Conservation (phyloP, 2,888 invertebrate species). For the Lucinisca nassula region DNA sequence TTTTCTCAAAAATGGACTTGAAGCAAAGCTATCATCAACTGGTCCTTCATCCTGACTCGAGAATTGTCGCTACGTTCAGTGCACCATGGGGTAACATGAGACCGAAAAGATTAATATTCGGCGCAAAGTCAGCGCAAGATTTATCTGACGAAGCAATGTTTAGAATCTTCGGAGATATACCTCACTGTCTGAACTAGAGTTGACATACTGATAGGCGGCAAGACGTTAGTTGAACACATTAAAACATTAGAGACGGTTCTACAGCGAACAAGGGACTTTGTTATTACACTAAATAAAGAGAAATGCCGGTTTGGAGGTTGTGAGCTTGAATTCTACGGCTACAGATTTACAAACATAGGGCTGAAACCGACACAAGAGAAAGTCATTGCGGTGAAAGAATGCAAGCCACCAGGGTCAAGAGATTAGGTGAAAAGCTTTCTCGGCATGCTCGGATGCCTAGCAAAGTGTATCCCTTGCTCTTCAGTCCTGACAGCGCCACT, state of each 20-base stretch:
- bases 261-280: neutral
- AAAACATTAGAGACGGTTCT: neutral
- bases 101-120: too few relatives aligned
- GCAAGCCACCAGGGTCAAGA: constrained; percentile 30
- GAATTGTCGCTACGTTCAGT: too few relatives aligned
- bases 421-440: constrained; percentile 24
- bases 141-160: constrained; percentile 19
- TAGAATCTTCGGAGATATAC: too few relatives aligned
- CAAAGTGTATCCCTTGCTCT: constrained; percentile 27
- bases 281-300: neutral
- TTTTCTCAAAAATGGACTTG: neutral
- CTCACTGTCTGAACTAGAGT: neutral
- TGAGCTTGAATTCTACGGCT: too few relatives aligned
- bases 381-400: constrained; percentile 20
- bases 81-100: too few relatives aligned
- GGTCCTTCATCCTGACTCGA: neutral
- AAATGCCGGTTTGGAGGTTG: constrained; percentile 7
- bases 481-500: constrained; percentile 18
- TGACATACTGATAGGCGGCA: constrained; percentile 23
- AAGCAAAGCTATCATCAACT: neutral
- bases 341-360: too few relatives aligned
- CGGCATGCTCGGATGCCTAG: constrained; percentile 24
- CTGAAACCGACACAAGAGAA: too few relatives aligned
- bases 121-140: neutral
- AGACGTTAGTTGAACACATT: neutral